Base-by-base conservation (phyloP, 1,140 invertebrate genomes). In the Atta cephalotes region DNA sequence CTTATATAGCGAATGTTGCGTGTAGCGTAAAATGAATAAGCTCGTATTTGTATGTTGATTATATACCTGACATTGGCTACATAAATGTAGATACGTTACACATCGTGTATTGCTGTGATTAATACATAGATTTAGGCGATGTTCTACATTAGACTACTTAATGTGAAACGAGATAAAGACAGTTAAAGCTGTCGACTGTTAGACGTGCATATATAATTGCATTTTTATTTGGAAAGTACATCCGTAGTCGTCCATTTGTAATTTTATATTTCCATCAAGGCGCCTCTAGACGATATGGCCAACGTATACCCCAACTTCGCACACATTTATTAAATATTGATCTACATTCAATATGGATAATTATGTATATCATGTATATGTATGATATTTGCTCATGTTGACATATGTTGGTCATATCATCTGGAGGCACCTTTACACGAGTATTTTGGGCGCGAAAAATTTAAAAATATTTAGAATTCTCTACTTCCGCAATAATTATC, bases 1-100 rank as follows among this genome's bases (percentile, higher is more conserved):
- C 39, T 18, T 58, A 35, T 49, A 25, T 35, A 68, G 14, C n/a
- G 78, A 35, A 28, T 18, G 51, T 77, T 58, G 49, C 49, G 56
- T 79, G 39, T 88, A 68, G 25, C 66, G 28, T 84, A 78, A 89
- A 70, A 58, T 35, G 16, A 7, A 9, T 87, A 89, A 84, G 68
- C 68, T 87, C 78, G 82, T 87, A 84, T 93, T 93, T 91, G 86
- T 92, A 93, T 90, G 89, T 93, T 89, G 77, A 89, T 90, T 92
- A 92, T 91, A 86, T 88, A 80, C 63, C 76, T 79, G 82, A 86
- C 31, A 56, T 89, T 86, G 68, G 39, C 56, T 86, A 90, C 31
- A 35, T 86, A 70, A 89, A 88, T 71, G 74, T 90, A 87, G 71
- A 76, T 76, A 88, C 68, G 58, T 86, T 58, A 92, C 51, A 79